A percentile compares a stretch with the other conserved stretches of the same genome.
phyloP scores from a whole-genome alignment of 2,797 vertebrate species.

The Halcyon chelicuti region DNA sequence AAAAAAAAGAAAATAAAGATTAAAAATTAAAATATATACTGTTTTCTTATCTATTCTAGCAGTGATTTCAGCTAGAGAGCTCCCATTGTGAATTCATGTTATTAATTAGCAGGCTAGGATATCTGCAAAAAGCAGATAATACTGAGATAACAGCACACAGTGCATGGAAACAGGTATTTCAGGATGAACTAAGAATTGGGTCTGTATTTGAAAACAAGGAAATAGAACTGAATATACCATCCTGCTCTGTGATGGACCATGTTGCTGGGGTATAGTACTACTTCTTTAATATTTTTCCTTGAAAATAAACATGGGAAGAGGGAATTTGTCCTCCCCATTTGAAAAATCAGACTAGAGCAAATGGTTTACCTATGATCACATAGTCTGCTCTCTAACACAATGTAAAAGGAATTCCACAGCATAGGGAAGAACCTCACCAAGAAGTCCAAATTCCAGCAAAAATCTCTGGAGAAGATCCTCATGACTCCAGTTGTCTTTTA shows the following conservation, averaged over 20 bases:
- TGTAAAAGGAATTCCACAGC: neutral
- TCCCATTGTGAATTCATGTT: neutral
- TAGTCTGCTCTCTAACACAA: neutral
- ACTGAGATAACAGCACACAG: conserved; percentile 28
- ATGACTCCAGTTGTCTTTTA: neutral
- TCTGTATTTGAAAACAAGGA: conserved; percentile 17
- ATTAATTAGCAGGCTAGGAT: conserved; percentile 57
- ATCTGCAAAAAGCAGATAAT: conserved; percentile 62
- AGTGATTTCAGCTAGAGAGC: conserved; percentile 4
- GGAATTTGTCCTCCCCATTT: neutral
- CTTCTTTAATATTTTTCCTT: neutral
- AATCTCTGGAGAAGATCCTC: neutral
- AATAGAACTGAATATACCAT: neutral
- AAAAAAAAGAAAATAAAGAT: neutral
- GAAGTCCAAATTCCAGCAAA: neutral
- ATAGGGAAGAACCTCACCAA: neutral
- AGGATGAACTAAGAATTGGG: neutral
- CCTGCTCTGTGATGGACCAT: neutral
- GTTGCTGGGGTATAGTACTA: neutral
- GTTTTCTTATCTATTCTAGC: conserved; percentile 25
- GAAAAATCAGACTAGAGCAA: neutral
- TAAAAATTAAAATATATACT: neutral
- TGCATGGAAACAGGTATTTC: neutral
- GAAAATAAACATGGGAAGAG: neutral
- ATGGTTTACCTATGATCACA: neutral